phyloP scores from a whole-genome alignment of 2,113 vertebrate genomes.

The Gopherus evgoodei region DNA sequence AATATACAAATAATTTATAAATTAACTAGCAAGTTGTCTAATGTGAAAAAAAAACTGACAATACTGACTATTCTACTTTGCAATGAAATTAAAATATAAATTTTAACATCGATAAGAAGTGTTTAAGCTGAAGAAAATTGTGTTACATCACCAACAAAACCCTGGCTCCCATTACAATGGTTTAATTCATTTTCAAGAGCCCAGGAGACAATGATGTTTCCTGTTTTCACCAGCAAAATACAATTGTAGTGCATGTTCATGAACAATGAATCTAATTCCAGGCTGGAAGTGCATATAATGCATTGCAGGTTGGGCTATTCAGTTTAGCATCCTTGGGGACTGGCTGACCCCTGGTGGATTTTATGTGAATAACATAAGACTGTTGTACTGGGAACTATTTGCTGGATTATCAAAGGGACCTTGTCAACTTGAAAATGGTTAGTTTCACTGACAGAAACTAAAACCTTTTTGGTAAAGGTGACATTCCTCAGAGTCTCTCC shows the following conservation, averaged over 20 bases:
- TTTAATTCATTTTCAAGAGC: conserved; percentile 36
- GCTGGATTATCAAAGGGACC: not conserved
- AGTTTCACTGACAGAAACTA: not conserved
- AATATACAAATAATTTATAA: conserved; percentile 26
- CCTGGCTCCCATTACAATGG: conserved; percentile 23
- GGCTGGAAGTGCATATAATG: not conserved
- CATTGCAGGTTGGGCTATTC: rapidly evolving
- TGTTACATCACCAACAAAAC: conserved; percentile 27
- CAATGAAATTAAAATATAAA: conserved; percentile 6
- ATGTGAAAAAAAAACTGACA: conserved; percentile 7
- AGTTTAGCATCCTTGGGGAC: conserved; percentile 18
- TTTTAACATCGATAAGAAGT: not conserved
- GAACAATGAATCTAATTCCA: not conserved
- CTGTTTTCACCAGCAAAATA: not conserved
- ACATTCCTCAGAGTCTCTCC: not conserved
- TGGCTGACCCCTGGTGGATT: conserved; percentile 40
- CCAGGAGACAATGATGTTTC: not conserved
- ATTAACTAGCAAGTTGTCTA: conserved; percentile 20
- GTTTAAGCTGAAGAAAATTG: conserved; percentile 39
- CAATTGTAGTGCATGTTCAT: not conserved
- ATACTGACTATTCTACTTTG: not conserved
- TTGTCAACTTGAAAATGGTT: not conserved
- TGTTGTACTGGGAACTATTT: not conserved
- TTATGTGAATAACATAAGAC: not conserved
- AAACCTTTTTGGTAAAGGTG: not conserved